Evolutionary conservation across 2,888 invertebrate species (phyloP), one percentile per base, ranked within the genome.

Genomic region (Allygus modestus): DNA sequence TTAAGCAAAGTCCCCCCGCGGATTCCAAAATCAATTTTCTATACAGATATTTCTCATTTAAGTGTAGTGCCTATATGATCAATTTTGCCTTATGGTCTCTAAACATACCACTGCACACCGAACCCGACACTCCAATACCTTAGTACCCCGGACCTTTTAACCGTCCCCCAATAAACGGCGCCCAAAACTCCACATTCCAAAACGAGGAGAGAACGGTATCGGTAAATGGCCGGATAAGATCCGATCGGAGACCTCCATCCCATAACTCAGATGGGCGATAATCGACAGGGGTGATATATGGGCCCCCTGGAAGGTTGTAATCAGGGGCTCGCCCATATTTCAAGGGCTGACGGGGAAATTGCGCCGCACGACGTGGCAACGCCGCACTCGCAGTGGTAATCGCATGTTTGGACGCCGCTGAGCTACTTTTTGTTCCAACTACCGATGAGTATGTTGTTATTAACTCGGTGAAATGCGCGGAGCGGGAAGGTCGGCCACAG

Each of bases 301-400:
- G 82, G 65, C 11, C 71, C 43, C 43, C 73, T 73, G 69, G 26
- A 82, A 82, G 82, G 82, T 82, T 82, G 51, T 82, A 82, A 82
- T 82, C 82, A 82, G 61, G 37, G 82, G 37, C 51, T 69, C 82
- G 54, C 65, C 82, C 61, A 69, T 82, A 82, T 69, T 46, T 82
- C 82, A 82, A 69, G 28, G 82, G 82, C 82, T 82, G 82, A 82
- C 82, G 61, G 82, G 28, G 82, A 69, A 69, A 82, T 82, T 69
- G 82, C 65, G 81, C 81, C 17, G 81, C 65, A 81, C 69, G 69
- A 82, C 41, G 82, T 41, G 65, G 65, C 81, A 61, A 81, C 61
- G 41, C 31, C 58, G 81, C 65, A 43, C 46, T 46, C 46, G 37
- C 37, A 9, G n/a, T n/a, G 37, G 37, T 73, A 41, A 41, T 41